These are phyloP conservation scores for Calypte anna DNA, from an alignment of 2,113 vertebrate genomes.

Conservation along the genomic window DNA sequence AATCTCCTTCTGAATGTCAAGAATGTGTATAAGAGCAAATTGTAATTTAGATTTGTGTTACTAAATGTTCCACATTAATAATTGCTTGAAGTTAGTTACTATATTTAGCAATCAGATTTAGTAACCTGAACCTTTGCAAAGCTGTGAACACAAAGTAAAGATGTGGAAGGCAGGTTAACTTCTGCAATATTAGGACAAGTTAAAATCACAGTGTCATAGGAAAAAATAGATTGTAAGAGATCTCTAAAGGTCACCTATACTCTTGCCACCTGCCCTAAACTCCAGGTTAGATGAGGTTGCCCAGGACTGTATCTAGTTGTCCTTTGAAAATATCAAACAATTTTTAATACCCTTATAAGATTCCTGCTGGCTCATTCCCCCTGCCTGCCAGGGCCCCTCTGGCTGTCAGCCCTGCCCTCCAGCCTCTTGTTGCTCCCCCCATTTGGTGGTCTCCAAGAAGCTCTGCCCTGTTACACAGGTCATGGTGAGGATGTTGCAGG, in stretches of 20 bases:
- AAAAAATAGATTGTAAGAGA: neutral
- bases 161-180: neutral
- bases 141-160: neutral
- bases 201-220: neutral
- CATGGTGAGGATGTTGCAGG: accelerated
- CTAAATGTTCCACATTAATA: neutral
- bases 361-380: neutral
- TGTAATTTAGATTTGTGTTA: neutral
- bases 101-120: neutral
- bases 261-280: neutral
- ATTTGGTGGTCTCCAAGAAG: neutral
- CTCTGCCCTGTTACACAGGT: neutral
- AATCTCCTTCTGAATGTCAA: conserved; percentile 27
- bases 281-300: neutral
- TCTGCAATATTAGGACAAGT: neutral
- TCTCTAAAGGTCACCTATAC: neutral
- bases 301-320: neutral
- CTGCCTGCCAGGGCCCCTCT: neutral
- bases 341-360: neutral
- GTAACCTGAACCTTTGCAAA: neutral
- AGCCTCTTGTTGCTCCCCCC: accelerated
- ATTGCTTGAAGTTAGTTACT: neutral
- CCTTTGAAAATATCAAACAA: neutral
- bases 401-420: neutral
- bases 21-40: neutral